Percentiles rank a stretch among this genome's conserved stretches.
These are phyloP conservation scores for Triplophysa rosa DNA, from an alignment of 2,113 vertebrate genomes.

Conservation along the genomic window DNA sequence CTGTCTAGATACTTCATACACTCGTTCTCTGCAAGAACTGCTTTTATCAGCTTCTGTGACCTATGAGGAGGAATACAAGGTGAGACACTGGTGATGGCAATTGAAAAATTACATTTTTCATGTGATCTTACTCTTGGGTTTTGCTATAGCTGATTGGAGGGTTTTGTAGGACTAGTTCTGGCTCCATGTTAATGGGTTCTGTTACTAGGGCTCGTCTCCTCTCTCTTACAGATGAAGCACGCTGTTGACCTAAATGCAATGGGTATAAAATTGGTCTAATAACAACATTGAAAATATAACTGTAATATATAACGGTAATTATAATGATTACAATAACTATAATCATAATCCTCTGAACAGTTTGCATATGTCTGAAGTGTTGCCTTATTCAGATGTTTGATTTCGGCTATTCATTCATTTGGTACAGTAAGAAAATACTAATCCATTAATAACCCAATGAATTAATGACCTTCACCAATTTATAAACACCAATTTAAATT, in stretches of 20 bases:
- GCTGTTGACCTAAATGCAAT: constrained; percentile 54
- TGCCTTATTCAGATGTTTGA: too few relatives aligned
- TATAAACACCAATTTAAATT: too few relatives aligned
- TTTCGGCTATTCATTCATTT: too few relatives aligned
- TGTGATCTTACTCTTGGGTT: constrained; percentile 69
- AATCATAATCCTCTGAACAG: not conserved
- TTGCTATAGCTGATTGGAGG: constrained; percentile 69
- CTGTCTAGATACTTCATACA: constrained; percentile 71
- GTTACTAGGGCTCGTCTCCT: constrained; percentile 70
- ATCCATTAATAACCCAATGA: too few relatives aligned
- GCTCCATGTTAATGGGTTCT: constrained; percentile 65
- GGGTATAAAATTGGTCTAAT: constrained; percentile 9
- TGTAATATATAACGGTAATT: not conserved
- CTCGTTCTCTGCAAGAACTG: constrained; percentile 69
- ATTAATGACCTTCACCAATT: too few relatives aligned
- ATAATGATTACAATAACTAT: too few relatives aligned
- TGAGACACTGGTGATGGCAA: not conserved
- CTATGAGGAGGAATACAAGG: constrained; percentile 53
- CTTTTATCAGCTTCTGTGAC: constrained; percentile 67
- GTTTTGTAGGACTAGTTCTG: constrained; percentile 55
- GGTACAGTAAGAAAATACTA: too few relatives aligned
- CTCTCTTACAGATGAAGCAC: constrained; percentile 58
- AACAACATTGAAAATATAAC: not conserved
- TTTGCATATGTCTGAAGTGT: not conserved
- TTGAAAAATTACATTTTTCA: not conserved